Evolutionary conservation across 2,113 vertebrate genomes (phyloP).

Genomic region (Cynoglossus semilaevis): DNA sequence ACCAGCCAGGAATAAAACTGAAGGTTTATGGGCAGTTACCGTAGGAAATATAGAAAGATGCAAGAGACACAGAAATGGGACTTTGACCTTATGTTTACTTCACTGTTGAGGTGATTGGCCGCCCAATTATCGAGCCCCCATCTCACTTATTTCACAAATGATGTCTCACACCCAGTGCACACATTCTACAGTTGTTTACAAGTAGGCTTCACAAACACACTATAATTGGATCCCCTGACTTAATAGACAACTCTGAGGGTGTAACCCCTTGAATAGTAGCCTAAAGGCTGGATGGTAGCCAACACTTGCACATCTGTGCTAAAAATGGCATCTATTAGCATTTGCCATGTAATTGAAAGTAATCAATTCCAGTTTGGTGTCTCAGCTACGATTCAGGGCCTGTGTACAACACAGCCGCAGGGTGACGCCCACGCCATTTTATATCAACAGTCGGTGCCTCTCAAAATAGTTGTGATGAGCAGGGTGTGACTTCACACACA

Average conservation of each 20-base stretch:
- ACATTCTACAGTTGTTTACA: constrained; percentile 67
- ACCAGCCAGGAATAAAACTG: constrained; percentile 13
- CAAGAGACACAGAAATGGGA: constrained; percentile 36
- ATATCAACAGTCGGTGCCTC: constrained; percentile 25
- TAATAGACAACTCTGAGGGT: constrained; percentile 30
- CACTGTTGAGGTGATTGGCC: constrained; percentile 36
- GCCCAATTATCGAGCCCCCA: constrained; percentile 19
- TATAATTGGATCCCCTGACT: constrained; percentile 60
- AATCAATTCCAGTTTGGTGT: constrained; percentile 49
- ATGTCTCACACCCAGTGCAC: constrained; percentile 49
- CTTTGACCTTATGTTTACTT: constrained; percentile 33
- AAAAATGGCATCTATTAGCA: constrained; percentile 48
- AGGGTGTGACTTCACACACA: constrained; percentile 59
- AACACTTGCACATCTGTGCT: constrained; percentile 34
- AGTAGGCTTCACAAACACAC: constrained; percentile 51
- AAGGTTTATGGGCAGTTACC: constrained; percentile 12
- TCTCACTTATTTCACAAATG: constrained; percentile 35
- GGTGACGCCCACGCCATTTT: constrained; percentile 36
- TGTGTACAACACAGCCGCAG: constrained; percentile 11
- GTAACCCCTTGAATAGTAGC: constrained; percentile 30
- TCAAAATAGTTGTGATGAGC: constrained; percentile 39
- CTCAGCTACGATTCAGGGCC: constrained; percentile 16
- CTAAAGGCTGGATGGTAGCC: constrained; percentile 38
- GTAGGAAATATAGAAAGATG: constrained; percentile 25
- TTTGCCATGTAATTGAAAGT: constrained; percentile 62